Base-by-base conservation (phyloP, 2,797 vertebrate genomes). In the Scarus forsteni region DNA sequence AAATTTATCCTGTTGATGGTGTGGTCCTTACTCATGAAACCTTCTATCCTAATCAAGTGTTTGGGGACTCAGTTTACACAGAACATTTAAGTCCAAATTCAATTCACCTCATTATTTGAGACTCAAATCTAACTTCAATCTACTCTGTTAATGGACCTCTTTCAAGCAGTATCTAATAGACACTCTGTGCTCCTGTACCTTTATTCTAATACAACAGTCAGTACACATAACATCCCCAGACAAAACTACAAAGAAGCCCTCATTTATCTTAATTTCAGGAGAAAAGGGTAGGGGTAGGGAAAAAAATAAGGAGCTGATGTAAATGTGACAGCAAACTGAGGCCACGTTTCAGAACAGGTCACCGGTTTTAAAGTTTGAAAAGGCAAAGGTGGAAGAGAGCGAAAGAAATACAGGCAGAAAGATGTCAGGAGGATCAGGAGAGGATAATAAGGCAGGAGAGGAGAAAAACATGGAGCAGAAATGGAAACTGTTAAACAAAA, bases 121-220 rank as follows among this genome's bases (percentile, higher is more conserved):
- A 48, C 16, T 62, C 3, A 39, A 27, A 39, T 60, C 19, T 13
- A 42, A 61, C 13, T 61, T 6, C 9, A 12, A 36, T 53, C 19
- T 12, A 10, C 11, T 4, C 10, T 14, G 50, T 51, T 14, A 72
- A 35, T 15, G 0, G 46, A 60, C 44, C 74, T 3, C 27, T 65
- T 10, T 71, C 45, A n/a, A 45, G 42, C 14, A 39, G 34, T 2
- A 54, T 50, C 34, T 72, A 27, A 34, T 56, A 10, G 52, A 67
- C 10, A 27, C 48, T 19, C 36, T 27, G 9, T 42, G 46, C 68
- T 62, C 54, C 53, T 7, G 9, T 12, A 39, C 66, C 44, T 56
- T 70, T 16, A 7, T 34, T n/a, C 9, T 62, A 75, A 78, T 72
- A 53, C 59, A 12, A 73, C 84, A 53, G 68, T 82, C 57, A 87